Evolutionary conservation across 1,140 invertebrate species (phyloP).

Genomic region (Drosophila orosa): DNA sequence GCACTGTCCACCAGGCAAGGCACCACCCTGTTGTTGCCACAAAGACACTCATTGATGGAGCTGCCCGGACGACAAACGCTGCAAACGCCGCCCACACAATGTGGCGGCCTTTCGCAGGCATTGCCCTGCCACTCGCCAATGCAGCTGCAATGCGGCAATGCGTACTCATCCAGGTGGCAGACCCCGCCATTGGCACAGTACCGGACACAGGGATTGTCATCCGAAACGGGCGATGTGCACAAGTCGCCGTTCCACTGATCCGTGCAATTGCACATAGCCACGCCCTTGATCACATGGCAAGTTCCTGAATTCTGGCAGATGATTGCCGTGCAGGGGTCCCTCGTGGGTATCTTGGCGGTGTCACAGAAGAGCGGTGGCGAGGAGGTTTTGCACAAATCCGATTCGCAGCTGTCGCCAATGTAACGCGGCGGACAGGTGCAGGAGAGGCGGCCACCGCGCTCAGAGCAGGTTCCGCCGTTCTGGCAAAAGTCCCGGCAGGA

Average conservation of each 20-base stretch:
- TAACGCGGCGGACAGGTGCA: constrained; percentile 73
- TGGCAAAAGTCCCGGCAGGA: constrained; percentile 86
- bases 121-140: constrained; percentile 86
- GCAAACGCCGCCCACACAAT: constrained; percentile 86
- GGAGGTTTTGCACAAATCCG: constrained; percentile 75
- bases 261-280: constrained; percentile 87
- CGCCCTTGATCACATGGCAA: constrained; percentile 77
- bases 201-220: constrained; percentile 87
- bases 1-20: constrained; percentile 75
- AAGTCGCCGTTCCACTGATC: constrained; percentile 88
- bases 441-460: constrained; percentile 50
- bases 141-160: constrained; percentile 86
- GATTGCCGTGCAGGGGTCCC: constrained; percentile 76
- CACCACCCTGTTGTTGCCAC: constrained; percentile 55
- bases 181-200: constrained; percentile 86
- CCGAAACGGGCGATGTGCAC: constrained; percentile 87
- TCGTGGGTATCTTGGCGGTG: constrained; percentile 45
- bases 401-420: constrained; percentile 77
- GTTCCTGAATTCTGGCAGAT: constrained; percentile 78
- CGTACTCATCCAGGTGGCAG: constrained; percentile 84
- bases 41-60: constrained; percentile 84
- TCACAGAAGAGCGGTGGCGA: constrained; percentile 76
- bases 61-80: constrained; percentile 85
- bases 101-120: constrained; percentile 85
- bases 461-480: constrained; percentile 85